phyloP scores from a whole-genome alignment of 2,888 invertebrate genomes.

The Lycophotia porphyrea region DNA sequence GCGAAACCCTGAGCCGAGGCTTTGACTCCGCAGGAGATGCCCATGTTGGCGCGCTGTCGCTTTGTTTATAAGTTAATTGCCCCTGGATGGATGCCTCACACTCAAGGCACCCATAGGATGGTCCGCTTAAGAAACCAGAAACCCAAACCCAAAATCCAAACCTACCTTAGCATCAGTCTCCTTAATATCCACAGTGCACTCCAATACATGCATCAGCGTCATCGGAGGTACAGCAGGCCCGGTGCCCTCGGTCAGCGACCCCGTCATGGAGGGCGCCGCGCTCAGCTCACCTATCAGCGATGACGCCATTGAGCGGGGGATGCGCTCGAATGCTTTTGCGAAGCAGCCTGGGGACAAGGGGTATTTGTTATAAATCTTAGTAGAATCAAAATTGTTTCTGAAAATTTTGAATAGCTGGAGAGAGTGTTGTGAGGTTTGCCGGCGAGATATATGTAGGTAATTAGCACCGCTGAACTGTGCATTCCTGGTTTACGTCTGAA shows the following conservation, averaged over 20 bases:
- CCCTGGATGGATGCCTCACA: too few species aligned
- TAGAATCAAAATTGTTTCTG: background rate
- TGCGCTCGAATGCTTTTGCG: constrained; percentile 97
- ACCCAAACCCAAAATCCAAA: too few species aligned
- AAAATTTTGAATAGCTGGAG: too few species aligned
- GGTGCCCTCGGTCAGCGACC: constrained; percentile 89
- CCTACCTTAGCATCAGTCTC: constrained; percentile 96
- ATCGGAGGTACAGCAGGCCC: constrained; percentile 91
- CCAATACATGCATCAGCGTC: constrained; percentile 94
- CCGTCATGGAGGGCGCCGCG: constrained; percentile 92
- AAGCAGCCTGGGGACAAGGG: constrained; percentile 92
- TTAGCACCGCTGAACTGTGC: constrained; percentile 98
- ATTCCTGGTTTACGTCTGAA: constrained; percentile 96
- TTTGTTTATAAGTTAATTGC: too few species aligned
- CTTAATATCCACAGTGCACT: constrained; percentile 97
- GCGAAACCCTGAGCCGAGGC: too few species aligned
- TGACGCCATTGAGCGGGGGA: constrained; percentile 95
- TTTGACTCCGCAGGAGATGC: too few species aligned
- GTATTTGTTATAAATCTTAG: background rate
- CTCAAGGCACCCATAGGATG: too few species aligned
- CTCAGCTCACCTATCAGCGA: constrained; percentile 93
- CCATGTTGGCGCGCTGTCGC: too few species aligned
- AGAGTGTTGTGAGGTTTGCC: too few species aligned
- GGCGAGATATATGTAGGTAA: too few species aligned
- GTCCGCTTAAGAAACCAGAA: too few species aligned